These are phyloP conservation scores for Drosophila ironensis DNA, from an alignment of 1,140 invertebrate species.

Conservation along the genomic window DNA sequence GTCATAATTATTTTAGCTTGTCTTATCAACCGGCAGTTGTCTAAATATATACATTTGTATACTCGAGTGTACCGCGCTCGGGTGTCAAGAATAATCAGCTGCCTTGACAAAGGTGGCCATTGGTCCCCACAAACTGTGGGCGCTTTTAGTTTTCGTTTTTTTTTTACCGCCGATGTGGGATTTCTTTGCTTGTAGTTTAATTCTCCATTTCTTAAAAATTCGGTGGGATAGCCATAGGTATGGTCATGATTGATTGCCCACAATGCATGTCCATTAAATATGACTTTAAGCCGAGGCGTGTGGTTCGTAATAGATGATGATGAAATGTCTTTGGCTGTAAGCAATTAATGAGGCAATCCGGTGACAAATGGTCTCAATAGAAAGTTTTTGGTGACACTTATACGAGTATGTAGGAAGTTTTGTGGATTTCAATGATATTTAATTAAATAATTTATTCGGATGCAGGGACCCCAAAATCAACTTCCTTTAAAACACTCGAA, in stretches of 20 bases:
- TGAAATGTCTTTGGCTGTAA: slow-evolving; percentile 57
- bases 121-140: slow-evolving; percentile 70
- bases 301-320: slow-evolving; percentile 55
- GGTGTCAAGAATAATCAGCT: slow-evolving; percentile 57
- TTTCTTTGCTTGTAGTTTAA: slow-evolving; percentile 52
- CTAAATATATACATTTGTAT: slow-evolving; percentile 63
- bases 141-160: slow-evolving; percentile 51
- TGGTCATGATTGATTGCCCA: slow-evolving; percentile 71
- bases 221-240: slow-evolving; percentile 37
- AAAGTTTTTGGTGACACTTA: no score
- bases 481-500: slow-evolving; percentile 1
- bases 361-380: slow-evolving; percentile 35
- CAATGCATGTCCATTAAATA: slow-evolving; percentile 77
- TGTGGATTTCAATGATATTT: neutral
- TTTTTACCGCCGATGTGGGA: slow-evolving; percentile 7
- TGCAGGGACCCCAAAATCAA: neutral
- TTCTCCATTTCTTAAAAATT: slow-evolving; percentile 57
- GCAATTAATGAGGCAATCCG: slow-evolving; percentile 50
- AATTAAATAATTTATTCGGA: slow-evolving; percentile 26
- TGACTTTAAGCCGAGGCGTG: slow-evolving; percentile 65
- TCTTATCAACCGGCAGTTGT: slow-evolving; percentile 62
- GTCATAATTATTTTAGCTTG: slow-evolving; percentile 74
- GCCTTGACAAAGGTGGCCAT: slow-evolving; percentile 63
- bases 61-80: slow-evolving; percentile 18
- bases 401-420: neutral